Conservation (phyloP, 2,888 invertebrate genomes). For the Diloba caeruleocephala region DNA sequence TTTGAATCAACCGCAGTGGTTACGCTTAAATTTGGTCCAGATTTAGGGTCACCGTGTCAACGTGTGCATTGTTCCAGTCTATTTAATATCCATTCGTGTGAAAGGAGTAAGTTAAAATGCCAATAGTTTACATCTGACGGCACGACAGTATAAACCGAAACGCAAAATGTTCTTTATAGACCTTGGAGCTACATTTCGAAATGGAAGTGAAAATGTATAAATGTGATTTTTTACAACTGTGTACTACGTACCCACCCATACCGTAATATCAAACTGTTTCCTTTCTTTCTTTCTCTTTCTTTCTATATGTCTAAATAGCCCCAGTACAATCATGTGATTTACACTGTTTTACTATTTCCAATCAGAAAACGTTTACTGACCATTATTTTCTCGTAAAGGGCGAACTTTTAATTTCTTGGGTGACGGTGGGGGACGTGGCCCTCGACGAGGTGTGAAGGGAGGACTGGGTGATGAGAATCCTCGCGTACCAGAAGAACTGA, state of each 20-base stretch:
- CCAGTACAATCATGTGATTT: too few species aligned
- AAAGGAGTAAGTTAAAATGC: slow-evolving; percentile 15
- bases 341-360: too few species aligned
- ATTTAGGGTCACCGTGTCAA: slow-evolving; percentile 18
- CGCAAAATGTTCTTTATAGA: too few species aligned
- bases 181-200: too few species aligned
- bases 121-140: background rate
- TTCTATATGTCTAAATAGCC: too few species aligned
- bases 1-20: background rate
- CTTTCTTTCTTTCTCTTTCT: too few species aligned
- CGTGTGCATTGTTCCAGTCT: slow-evolving; percentile 32
- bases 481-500: slow-evolving; percentile 92
- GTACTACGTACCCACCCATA: too few species aligned
- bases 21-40: slow-evolving; percentile 5
- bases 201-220: background rate
- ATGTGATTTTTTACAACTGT: too few species aligned
- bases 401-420: slow-evolving; percentile 90
- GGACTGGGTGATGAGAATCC: slow-evolving; percentile 91
- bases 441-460: slow-evolving; percentile 89
- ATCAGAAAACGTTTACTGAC: slow-evolving; percentile 56
- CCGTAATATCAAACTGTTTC: too few species aligned
- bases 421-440: slow-evolving; percentile 90
- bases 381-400: slow-evolving; percentile 78
- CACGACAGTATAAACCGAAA: background rate
- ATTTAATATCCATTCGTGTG: slow-evolving; percentile 30